Percentiles rank a stretch among this genome's conserved stretches.
Conservation (phyloP, 2,797 vertebrate species). For the Centropyge bicolor region DNA sequence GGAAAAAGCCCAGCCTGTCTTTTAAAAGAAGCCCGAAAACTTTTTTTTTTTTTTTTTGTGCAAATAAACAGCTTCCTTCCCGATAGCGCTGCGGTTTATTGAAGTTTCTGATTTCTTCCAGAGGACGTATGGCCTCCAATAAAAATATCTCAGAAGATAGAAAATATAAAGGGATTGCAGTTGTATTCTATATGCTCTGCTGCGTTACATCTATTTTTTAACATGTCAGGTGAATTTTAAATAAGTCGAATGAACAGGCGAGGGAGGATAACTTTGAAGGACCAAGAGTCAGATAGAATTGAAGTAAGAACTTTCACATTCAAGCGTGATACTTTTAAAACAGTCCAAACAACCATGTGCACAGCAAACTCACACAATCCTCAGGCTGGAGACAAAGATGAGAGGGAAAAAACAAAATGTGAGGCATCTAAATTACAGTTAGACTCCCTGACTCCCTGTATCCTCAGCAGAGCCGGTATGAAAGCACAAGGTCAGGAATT, state of each 20-base stretch:
- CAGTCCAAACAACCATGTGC: slow-evolving; percentile 17
- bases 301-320: slow-evolving; percentile 18
- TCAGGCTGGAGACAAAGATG: slow-evolving; percentile 7
- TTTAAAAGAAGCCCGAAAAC: slow-evolving; percentile 43
- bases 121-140: not conserved
- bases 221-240: not conserved
- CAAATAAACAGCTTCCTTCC: slow-evolving; percentile 46
- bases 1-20: slow-evolving; percentile 45
- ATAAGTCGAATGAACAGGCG: not conserved
- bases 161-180: not conserved
- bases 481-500: slow-evolving; percentile 23
- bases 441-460: slow-evolving; percentile 25
- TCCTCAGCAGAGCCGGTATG: slow-evolving; percentile 34
- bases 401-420: slow-evolving; percentile 32
- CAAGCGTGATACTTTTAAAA: not conserved
- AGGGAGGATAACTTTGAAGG: not conserved
- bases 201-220: not conserved
- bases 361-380: slow-evolving; percentile 13
- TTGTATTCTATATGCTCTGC: not conserved
- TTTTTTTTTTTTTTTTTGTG: no score
- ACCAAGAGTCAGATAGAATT: not conserved
- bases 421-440: slow-evolving; percentile 19
- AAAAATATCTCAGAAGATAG: not conserved
- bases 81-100: slow-evolving; percentile 15
- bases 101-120: slow-evolving; percentile 29